Evolutionary conservation across 2,888 invertebrate species (phyloP).

Genomic region (Esperia sulphurella): DNA sequence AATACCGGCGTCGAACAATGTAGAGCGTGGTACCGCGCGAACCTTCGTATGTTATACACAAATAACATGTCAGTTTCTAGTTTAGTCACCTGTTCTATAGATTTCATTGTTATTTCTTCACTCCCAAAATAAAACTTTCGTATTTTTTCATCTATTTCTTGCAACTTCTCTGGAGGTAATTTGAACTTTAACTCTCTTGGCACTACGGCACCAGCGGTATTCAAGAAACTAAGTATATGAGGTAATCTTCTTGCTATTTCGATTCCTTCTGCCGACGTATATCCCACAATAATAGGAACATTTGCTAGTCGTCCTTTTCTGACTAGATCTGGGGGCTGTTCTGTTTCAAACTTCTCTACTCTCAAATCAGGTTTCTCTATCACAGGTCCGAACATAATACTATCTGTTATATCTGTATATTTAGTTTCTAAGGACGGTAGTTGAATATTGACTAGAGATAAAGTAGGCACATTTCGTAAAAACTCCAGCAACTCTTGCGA

Average conservation of each 20-base stretch:
- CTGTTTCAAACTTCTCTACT: constrained; percentile 49
- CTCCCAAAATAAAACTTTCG: constrained; percentile 54
- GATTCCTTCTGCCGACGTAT: constrained; percentile 66
- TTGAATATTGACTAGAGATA: constrained; percentile 50
- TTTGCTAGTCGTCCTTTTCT: constrained; percentile 43
- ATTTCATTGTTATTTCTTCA: constrained; percentile 37
- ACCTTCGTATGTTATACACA: constrained; percentile 54
- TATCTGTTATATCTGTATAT: constrained; percentile 49
- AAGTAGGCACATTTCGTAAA: constrained; percentile 44
- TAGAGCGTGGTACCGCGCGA: constrained; percentile 45
- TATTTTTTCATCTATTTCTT: constrained; percentile 44
- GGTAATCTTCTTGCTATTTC: constrained; percentile 55
- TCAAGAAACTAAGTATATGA: constrained; percentile 30
- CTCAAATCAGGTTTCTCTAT: constrained; percentile 50
- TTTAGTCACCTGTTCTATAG: constrained; percentile 43
- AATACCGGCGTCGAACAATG: constrained; percentile 42
- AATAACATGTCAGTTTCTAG: constrained; percentile 57
- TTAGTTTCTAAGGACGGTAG: constrained; percentile 44
- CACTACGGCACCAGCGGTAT: constrained; percentile 45
- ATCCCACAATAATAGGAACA: constrained; percentile 63
- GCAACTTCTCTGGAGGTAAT: constrained; percentile 35
- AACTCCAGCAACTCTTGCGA: constrained; percentile 51
- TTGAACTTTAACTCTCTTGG: constrained; percentile 64
- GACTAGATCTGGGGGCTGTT: constrained; percentile 44
- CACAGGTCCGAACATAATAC: constrained; percentile 63